Percentiles rank a stretch among this genome's conserved stretches.
Evolutionary conservation across 1,140 invertebrate genomes (phyloP).

Genomic region (Agraylea sexmaculata): DNA sequence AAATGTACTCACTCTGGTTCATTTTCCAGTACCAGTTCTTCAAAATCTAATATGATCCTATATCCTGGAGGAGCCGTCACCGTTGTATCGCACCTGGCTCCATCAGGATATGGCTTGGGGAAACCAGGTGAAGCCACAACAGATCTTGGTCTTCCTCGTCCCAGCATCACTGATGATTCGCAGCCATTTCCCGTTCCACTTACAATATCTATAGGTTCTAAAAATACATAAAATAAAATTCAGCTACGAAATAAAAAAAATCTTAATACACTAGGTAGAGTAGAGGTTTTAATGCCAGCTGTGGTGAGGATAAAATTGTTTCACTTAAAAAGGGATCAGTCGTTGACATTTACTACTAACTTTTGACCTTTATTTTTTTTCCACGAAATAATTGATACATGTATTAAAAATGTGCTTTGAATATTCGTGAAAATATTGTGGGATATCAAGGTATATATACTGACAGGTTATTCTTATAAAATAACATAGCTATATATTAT

Average conservation of each 20-base stretch:
- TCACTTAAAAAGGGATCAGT: too few relatives aligned
- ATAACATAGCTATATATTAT: too few relatives aligned
- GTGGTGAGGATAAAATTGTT: too few relatives aligned
- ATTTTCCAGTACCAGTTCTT: constrained; percentile 56
- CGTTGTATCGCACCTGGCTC: constrained; percentile 48
- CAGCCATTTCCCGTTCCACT: constrained; percentile 31
- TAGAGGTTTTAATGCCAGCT: too few relatives aligned
- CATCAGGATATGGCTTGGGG: constrained; percentile 57
- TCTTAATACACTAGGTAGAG: too few relatives aligned
- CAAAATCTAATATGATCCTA: constrained; percentile 50
- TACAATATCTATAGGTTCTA: constrained; percentile 29
- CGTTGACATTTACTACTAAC: too few relatives aligned
- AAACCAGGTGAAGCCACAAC: constrained; percentile 54
- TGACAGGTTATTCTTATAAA: too few relatives aligned
- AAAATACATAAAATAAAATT: constrained; percentile 4
- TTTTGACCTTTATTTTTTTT: too few relatives aligned
- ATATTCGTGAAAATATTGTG: too few relatives aligned
- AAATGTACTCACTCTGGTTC: constrained; percentile 50
- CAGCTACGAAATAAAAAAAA: background rate
- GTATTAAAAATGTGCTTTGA: too few relatives aligned
- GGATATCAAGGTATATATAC: too few relatives aligned
- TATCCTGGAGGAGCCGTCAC: constrained; percentile 47
- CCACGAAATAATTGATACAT: too few relatives aligned
- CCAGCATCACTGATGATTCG: constrained; percentile 49
- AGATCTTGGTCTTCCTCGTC: constrained; percentile 42